Evolutionary conservation across 2,888 invertebrate genomes (phyloP), one percentile per base, ranked within the genome.

Genomic region (Syrphus vitripennis): DNA sequence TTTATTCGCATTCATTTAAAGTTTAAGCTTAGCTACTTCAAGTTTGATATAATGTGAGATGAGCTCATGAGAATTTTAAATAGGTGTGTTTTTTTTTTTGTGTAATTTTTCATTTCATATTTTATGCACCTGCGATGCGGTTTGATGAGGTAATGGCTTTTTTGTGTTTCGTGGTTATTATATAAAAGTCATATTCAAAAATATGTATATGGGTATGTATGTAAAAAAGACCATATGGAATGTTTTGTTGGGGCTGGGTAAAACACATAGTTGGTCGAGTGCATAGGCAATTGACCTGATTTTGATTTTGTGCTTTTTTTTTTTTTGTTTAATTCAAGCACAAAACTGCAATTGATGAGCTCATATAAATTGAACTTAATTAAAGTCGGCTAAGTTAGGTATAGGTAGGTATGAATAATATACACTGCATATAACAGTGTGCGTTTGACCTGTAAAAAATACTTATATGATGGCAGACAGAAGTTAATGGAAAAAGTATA

Each of bases 211-310:
- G 14, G 3, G 3, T 12, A 5, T 3, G 12, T 10, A 34, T 9
- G 12, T 34, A 34, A 10, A 34, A 12, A 24, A 1, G 26, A n/a
- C 24, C 24, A 24, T 24, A n/a, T 26, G 14, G 21, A 65, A 34
- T 50, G 7, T 21, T 65, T n/a, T 29, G 48, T 14, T 48, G 65
- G 65, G 67, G 67, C 34, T 67, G 31, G n/a, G n/a, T n/a, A n/a
- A 10, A 5, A 5, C 48, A 48, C 4, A 61, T 10, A 29, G 42
- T 45, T 45, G 40, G 21, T 48, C 42, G 57, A 80, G 59, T 71
- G 75, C 83, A 74, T 75, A 67, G 71, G 72, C 78, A 74, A 74
- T 84, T 80, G 84, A 84, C 84, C 84, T 76, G 81, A 45, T 84
- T 84, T 81, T 34, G 50, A 24, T 50, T 34, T n/a, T 16, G 16